phyloP scores from a whole-genome alignment of 2,888 invertebrate species.

The Aethes cnicana region DNA sequence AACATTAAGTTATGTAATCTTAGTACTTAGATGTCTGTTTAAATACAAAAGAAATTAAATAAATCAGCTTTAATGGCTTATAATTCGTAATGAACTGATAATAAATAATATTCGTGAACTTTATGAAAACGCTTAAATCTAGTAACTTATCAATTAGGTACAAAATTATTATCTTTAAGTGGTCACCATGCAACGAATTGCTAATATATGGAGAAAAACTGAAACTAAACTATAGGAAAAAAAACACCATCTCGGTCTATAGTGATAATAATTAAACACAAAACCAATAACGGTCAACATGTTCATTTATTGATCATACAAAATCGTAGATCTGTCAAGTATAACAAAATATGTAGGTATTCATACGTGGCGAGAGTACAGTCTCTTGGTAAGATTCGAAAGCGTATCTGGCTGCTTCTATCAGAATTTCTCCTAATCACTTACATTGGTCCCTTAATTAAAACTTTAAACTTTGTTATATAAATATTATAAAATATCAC shows the following conservation, averaged over 20 bases:
- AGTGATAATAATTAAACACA: constrained; percentile 61
- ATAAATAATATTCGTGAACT: constrained; percentile 81
- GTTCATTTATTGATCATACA: constrained; percentile 69
- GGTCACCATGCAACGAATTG: constrained; percentile 74
- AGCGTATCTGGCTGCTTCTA: constrained; percentile 63
- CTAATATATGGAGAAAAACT: constrained; percentile 69
- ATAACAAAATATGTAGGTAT: constrained; percentile 51
- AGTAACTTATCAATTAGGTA: constrained; percentile 77
- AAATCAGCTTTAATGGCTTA: constrained; percentile 79
- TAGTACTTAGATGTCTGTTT: constrained; percentile 74
- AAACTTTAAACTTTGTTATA: constrained; percentile 80
- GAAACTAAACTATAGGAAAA: constrained; percentile 61
- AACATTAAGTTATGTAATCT: constrained; percentile 74
- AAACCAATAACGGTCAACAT: constrained; percentile 63
- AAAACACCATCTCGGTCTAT: constrained; percentile 62
- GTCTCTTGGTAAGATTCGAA: constrained; percentile 67
- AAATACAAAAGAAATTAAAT: constrained; percentile 82
- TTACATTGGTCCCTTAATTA: constrained; percentile 82
- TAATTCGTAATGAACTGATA: constrained; percentile 80
- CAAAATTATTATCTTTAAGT: constrained; percentile 77
- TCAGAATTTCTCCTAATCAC: constrained; percentile 80
- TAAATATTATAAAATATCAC: constrained; percentile 83
- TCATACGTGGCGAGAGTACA: constrained; percentile 61
- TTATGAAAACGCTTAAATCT: constrained; percentile 78
- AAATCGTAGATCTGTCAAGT: constrained; percentile 64